A percentile compares a stretch with the other conserved stretches of the same genome.
Conservation (phyloP, 2,888 invertebrate genomes). For the Catotricha subobsoleta region DNA sequence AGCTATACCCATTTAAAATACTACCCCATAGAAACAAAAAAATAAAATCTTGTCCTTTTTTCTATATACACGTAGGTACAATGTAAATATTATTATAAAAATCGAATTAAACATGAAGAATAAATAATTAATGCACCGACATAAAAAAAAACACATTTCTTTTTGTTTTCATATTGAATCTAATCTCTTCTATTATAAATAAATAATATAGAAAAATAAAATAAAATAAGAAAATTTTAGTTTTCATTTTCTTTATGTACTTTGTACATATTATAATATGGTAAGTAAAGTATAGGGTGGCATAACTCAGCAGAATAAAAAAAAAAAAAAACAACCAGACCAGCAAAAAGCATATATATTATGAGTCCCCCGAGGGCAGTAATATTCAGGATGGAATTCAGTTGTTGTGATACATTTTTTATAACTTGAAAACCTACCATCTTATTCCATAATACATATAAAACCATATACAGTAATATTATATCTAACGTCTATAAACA, state of each 20-base stretch:
- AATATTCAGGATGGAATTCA: conserved; percentile 8
- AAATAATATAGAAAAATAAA: neutral
- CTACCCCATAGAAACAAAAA: too few relatives aligned
- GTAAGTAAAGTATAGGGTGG: neutral
- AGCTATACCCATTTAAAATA: too few relatives aligned
- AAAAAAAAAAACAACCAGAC: conserved; percentile 1
- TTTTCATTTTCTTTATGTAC: neutral
- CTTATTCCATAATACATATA: neutral
- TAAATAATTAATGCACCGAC: too few relatives aligned
- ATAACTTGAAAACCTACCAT: neutral
- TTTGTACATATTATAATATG: neutral
- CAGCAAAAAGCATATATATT: conserved; percentile 6
- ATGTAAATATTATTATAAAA: too few relatives aligned
- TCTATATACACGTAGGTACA: too few relatives aligned
- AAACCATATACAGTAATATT: neutral
- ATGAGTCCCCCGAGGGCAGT: conserved; percentile 8
- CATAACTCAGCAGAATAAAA: neutral
- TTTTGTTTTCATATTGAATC: too few relatives aligned
- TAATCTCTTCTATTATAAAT: neutral
- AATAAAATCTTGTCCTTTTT: too few relatives aligned
- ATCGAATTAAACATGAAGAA: too few relatives aligned
- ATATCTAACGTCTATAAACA: neutral
- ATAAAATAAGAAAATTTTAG: neutral
- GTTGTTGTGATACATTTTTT: conserved; percentile 6
- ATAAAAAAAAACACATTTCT: too few relatives aligned